A percentile compares a stretch with the other conserved stretches of the same genome.
phyloP scores from a whole-genome alignment of 2,113 vertebrate species.

The Perca schrenkii region DNA sequence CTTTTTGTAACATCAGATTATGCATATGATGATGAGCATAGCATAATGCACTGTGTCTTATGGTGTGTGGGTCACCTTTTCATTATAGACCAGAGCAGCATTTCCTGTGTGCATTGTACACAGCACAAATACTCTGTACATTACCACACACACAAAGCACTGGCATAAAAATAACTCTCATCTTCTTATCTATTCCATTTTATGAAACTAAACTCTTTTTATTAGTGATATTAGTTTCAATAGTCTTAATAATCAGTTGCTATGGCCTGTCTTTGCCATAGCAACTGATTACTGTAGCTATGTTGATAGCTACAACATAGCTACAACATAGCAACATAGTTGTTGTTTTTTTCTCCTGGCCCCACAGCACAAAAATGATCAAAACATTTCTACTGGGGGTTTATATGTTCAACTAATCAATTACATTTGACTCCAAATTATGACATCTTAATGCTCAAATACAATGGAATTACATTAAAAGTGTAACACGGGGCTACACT shows the following conservation, averaged over 20 bases:
- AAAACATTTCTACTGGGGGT: background rate
- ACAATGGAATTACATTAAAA: background rate
- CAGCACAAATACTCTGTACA: constrained; percentile 7
- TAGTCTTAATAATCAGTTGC: constrained; percentile 3
- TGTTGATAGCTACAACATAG: background rate
- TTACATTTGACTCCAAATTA: background rate
- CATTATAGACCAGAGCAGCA: background rate
- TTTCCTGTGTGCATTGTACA: constrained; percentile 59
- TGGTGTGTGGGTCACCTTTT: constrained; percentile 24
- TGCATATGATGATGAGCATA: constrained; percentile 6
- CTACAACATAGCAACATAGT: background rate
- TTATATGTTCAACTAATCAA: background rate
- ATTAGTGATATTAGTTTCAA: background rate
- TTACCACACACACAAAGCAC: background rate
- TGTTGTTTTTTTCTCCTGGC: background rate
- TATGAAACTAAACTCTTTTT: background rate
- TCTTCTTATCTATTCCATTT: background rate
- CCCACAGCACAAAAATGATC: background rate
- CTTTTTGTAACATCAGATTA: constrained; percentile 34
- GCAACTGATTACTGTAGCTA: no score
- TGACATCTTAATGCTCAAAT: background rate
- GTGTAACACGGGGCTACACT: background rate
- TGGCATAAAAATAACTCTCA: constrained; percentile 10
- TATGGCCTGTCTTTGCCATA: background rate
- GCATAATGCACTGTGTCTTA: background rate